Percentiles rank a stretch among this genome's conserved stretches.
phyloP scores from a whole-genome alignment of 2,113 vertebrate species.

The Chiloscyllium plagiosum region DNA sequence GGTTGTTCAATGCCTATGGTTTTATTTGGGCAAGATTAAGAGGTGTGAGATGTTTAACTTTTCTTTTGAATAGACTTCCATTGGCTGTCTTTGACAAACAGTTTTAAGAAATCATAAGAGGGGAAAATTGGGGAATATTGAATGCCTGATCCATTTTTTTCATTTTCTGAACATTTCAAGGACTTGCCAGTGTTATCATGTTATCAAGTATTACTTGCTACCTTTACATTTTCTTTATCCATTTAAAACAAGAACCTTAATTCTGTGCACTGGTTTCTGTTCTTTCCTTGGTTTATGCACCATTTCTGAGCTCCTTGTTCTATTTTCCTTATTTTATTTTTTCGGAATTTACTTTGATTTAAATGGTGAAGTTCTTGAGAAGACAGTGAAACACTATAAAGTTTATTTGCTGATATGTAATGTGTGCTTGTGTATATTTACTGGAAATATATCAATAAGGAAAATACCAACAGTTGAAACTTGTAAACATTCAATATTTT shows the following conservation, averaged over 20 bases:
- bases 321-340: neutral
- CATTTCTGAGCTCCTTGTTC: neutral
- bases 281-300: neutral
- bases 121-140: too few relatives aligned
- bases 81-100: too few relatives aligned
- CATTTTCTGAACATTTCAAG: too few relatives aligned
- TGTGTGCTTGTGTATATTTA: neutral
- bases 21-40: too few relatives aligned
- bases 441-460: neutral
- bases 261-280: neutral
- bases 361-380: neutral
- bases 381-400: neutral
- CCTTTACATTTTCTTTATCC: neutral
- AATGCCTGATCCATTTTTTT: too few relatives aligned
- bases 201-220: neutral
- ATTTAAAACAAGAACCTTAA: neutral
- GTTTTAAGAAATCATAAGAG: too few relatives aligned
- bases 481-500: neutral
- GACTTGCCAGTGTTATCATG: too few relatives aligned
- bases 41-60: too few relatives aligned
- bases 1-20: too few relatives aligned
- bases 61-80: too few relatives aligned
- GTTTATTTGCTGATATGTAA: neutral
- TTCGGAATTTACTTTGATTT: neutral
- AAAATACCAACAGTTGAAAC: neutral